Base-by-base conservation (phyloP, 23 tunicate genomes). In the Botrylloides violaceus region DNA sequence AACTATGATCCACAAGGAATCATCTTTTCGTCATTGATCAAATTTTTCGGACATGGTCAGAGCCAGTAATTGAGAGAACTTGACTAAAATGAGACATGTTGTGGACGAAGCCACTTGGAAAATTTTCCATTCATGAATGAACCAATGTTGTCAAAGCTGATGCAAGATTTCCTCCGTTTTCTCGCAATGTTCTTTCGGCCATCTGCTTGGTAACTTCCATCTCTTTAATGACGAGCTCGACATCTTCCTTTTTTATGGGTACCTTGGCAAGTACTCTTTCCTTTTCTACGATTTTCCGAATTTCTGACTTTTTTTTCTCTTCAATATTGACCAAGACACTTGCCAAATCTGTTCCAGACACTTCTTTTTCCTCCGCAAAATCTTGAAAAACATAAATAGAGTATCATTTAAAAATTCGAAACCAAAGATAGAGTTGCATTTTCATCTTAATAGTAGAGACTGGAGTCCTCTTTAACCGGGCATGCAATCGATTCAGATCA, bases 331-430 rank as follows among this genome's bases (percentile, higher is more conserved):
- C 96, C 2, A 87, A 70, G 20, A 87, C 59, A 59, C 66, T 77
- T 4, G 84, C 82, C 19, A 81, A 21, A 64, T 81, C 80, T 58
- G 78, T 53, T 19, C 79, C 79, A 64, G 86, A 48, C 6, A 87
- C 76, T 70, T 87, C 96, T 71, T 87, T 87, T 71, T 87, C 96
- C 71, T 87, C 96, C 0, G 96, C 96, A 64, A 83, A 87, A 81
- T 87, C 96, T 87, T 2, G 68, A 65, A 43, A 66, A 62, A 20
- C 65, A 64, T 29, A 64, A 4, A 29, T 4, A 3, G 3, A 30
- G 3, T 4, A 64, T 3, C 7, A 47, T 47, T 12, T 47, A 18
- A 12, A 47, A 12, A 18, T 12, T 12, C 55, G 18, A 47, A 47
- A 12, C 12, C 55, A 47, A 18, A 47, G 55, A 47, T 47, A 47